Conservation (phyloP, 2,797 vertebrate genomes). For the Tapirus indicus region DNA sequence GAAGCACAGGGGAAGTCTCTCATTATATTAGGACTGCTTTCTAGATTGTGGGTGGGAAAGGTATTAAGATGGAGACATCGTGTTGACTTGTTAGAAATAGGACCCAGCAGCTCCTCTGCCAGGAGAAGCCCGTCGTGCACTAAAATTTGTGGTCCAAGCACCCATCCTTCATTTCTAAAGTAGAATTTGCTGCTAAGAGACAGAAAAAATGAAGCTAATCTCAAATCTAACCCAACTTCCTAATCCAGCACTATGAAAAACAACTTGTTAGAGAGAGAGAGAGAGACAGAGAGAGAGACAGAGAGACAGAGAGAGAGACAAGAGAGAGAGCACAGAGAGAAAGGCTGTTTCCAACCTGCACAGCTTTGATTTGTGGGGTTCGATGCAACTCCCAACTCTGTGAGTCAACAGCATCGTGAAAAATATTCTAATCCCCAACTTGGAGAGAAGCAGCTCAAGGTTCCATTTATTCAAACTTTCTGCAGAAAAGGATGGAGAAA, state of each 20-base stretch:
- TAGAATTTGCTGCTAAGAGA: neutral
- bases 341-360: rapidly evolving
- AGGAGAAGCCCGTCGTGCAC: neutral
- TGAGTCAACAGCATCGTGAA: neutral
- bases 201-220: neutral
- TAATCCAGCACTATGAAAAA: neutral
- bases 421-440: neutral
- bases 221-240: neutral
- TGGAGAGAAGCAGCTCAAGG: neutral
- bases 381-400: too few relatives aligned
- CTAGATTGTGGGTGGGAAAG: neutral
- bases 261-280: neutral
- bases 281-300: neutral
- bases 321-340: neutral
- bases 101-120: too few relatives aligned
- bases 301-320: neutral
- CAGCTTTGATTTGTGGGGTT: neutral
- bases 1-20: neutral
- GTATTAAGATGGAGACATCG: neutral
- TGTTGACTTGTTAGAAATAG: neutral
- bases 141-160: neutral
- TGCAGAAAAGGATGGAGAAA: neutral
- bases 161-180: neutral
- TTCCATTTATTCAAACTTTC: neutral
- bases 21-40: neutral